phyloP scores from a whole-genome alignment of 2,113 vertebrate genomes.

The Eretmodus cyanostictus region DNA sequence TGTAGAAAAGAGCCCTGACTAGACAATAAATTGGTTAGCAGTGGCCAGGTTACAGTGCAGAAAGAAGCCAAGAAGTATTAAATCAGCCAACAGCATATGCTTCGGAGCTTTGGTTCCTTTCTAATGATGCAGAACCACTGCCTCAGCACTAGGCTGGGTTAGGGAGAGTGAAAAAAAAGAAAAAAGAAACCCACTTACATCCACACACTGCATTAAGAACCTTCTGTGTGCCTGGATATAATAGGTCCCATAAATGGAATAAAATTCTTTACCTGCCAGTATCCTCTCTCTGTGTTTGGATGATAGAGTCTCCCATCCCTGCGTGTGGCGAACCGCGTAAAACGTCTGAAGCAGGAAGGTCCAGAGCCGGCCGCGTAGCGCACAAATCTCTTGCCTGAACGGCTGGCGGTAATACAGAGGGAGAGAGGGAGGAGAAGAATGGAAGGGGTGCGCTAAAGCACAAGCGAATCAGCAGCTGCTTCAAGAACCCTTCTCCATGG shows the following conservation, averaged over 20 bases:
- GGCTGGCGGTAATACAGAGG: constrained; percentile 66
- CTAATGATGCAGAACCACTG: constrained; percentile 19
- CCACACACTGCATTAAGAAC: constrained; percentile 1
- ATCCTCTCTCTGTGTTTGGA: constrained; percentile 81
- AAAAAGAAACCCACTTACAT: background rate
- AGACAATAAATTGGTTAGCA: background rate
- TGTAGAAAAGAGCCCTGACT: background rate
- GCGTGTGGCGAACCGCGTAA: constrained; percentile 91
- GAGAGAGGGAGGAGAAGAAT: constrained; percentile 37
- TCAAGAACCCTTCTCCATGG: constrained; percentile 89
- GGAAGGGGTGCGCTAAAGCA: constrained; percentile 58
- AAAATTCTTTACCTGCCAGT: constrained; percentile 77
- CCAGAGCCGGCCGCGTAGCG: constrained; percentile 86
- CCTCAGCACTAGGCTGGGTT: background rate
- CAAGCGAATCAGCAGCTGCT: constrained; percentile 97
- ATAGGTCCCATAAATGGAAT: background rate
- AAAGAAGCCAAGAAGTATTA: background rate
- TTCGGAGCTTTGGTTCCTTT: background rate
- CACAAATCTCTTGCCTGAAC: constrained; percentile 85
- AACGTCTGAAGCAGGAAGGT: constrained; percentile 93
- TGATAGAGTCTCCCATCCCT: constrained; percentile 85
- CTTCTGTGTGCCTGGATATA: background rate
- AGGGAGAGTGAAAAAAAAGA: background rate
- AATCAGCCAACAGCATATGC: background rate
- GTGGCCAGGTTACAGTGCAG: background rate